Evolutionary conservation across 2,888 invertebrate species (phyloP), one percentile per base, ranked within the genome.

Genomic region (Balanococcus diminutus): DNA sequence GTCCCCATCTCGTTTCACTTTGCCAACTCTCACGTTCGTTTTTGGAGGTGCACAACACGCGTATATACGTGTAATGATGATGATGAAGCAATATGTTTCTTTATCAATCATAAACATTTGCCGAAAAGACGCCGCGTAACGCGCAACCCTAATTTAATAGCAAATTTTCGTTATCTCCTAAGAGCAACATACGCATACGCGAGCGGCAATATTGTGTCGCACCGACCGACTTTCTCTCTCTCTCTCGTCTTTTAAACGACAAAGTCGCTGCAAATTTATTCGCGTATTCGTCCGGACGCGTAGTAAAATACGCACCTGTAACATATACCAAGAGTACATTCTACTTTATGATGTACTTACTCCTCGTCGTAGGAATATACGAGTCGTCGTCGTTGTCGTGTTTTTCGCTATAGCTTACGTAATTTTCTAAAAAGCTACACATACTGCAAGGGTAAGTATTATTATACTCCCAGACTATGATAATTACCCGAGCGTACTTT

Each of bases 21-120:
- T 28, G 0, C 67, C 28, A 25, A 67, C 0, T 3, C 67, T 67
- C 67, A 67, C 67, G 67, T 67, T 56, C 6, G 22, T 1, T 46
- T 46, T 46, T n/a, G n/a, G n/a, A 46, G 46, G 46, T 46, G 56
- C 22, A 56, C 56, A 56, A 4, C 22, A 22, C 2, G 6, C 2
- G n/a, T 46, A 8, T 56, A 56, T 56, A 56, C 56, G 22, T 56
- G 56, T 56, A 56, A 56, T 56, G 36, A 79, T 79, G 75, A 79
- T 79, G 75, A 79, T 79, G 75, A 79, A 79, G 75, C 75, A 79
- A 79, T 79, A 79, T 79, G 75, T 79, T 79, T 79, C 75, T 79
- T 79, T 79, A 79, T 79, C 75, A 79, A 79, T 79, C 75, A 79
- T 79, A 36, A 79, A 79, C 75, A 79, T 79, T 79, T 79, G 75